A percentile compares a stretch with the other conserved stretches of the same genome.
Conservation (phyloP, 1,140 invertebrate genomes). For the Diorhabda elongata region DNA sequence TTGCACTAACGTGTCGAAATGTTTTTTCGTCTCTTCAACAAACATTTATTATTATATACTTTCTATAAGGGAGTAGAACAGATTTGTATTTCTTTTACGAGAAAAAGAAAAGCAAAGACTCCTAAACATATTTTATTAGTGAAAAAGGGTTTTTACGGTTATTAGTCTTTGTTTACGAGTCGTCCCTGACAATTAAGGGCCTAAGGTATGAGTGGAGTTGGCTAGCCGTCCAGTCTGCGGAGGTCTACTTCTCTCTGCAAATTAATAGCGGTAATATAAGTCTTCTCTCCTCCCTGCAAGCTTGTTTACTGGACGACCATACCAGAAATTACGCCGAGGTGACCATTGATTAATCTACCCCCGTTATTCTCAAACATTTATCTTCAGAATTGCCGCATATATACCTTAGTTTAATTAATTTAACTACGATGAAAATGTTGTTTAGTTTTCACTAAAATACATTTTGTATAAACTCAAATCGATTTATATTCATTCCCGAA, state of each 20-base stretch:
- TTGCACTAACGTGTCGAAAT: too few relatives aligned
- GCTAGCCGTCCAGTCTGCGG: slow-evolving; percentile 15
- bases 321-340: slow-evolving; percentile 29
- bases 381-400: slow-evolving; percentile 20
- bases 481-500: too few relatives aligned
- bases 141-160: not conserved
- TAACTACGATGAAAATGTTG: slow-evolving; percentile 4
- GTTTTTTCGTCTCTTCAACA: too few relatives aligned
- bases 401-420: slow-evolving; percentile 17
- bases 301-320: slow-evolving; percentile 27
- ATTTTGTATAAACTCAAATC: too few relatives aligned
- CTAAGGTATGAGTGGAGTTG: slow-evolving; percentile 26
- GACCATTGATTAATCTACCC: slow-evolving; percentile 32
- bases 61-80: too few relatives aligned
- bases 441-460: not conserved
- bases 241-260: slow-evolving; percentile 15
- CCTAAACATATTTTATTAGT: not conserved
- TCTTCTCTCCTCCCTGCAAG: slow-evolving; percentile 24
- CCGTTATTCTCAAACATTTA: slow-evolving; percentile 25
- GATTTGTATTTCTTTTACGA: too few relatives aligned
- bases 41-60: too few relatives aligned
- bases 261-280: slow-evolving; percentile 34
- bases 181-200: slow-evolving; percentile 24
- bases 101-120: too few relatives aligned
- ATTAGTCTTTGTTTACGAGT: slow-evolving; percentile 4